Conservation (phyloP, 2,113 vertebrate species). For the Craseonycteris thonglongyai region DNA sequence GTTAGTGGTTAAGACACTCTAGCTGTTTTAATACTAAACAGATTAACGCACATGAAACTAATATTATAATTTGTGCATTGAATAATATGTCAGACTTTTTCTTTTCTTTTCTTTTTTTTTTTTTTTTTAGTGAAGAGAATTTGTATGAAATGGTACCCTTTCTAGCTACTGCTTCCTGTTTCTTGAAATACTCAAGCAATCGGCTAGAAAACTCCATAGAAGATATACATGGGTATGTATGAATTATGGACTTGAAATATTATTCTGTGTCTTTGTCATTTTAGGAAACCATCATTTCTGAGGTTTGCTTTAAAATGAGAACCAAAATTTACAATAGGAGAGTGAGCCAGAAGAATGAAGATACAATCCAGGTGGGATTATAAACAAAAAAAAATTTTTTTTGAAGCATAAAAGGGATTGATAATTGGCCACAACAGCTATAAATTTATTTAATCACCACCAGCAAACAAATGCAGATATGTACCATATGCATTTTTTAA, state of each 20-base stretch:
- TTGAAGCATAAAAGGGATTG: background rate
- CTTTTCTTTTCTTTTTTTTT: background rate
- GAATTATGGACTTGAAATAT: background rate
- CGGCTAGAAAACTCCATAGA: background rate
- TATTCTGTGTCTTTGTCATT: background rate
- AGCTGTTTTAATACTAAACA: conserved; percentile 50
- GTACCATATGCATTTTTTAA: background rate
- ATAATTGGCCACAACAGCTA: background rate
- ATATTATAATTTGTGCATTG: conserved; percentile 32
- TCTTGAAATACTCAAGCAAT: background rate
- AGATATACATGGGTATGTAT: background rate
- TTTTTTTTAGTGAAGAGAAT: background rate
- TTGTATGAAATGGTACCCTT: conserved; percentile 38
- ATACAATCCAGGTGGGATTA: background rate
- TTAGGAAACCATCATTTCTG: conserved; percentile 9
- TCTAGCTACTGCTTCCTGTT: conserved; percentile 7
- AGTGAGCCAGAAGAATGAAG: background rate
- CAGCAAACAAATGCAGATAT: background rate
- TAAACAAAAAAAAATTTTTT: background rate
- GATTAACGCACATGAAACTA: conserved; percentile 31
- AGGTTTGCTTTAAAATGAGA: background rate
- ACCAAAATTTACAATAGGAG: conserved; percentile 1
- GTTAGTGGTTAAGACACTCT: conserved; percentile 40
- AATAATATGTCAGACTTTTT: background rate
- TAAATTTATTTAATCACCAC: conserved; percentile 5